These are phyloP conservation scores for Graptemys geographica DNA, from an alignment of 2,797 vertebrate species.

Conservation along the genomic window DNA sequence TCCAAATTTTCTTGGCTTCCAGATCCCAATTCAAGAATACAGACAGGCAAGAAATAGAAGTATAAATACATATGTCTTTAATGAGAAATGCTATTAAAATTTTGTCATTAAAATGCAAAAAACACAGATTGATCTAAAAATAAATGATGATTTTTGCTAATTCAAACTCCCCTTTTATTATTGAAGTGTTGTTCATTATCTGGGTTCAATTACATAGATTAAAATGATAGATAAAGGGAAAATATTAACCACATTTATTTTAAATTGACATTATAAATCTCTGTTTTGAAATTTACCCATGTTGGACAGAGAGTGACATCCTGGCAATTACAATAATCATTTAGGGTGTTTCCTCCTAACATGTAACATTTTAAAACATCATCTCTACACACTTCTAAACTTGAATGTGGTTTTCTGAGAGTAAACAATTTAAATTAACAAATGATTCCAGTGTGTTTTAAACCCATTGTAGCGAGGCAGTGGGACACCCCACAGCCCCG, in stretches of 20 bases:
- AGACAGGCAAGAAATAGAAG: neutral
- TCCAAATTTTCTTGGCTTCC: neutral
- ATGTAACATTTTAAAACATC: slow-evolving; percentile 68
- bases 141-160: slow-evolving; percentile 12
- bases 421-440: slow-evolving; percentile 70
- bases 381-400: slow-evolving; percentile 52
- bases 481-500: too few relatives aligned
- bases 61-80: neutral
- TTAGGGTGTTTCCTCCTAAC: slow-evolving; percentile 29
- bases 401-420: slow-evolving; percentile 58
- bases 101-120: neutral
- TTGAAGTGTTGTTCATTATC: slow-evolving; percentile 19
- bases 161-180: neutral
- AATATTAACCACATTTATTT: slow-evolving; percentile 48
- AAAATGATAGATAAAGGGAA: slow-evolving; percentile 48
- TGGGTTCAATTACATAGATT: slow-evolving; percentile 14
- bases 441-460: slow-evolving; percentile 65
- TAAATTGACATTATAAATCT: slow-evolving; percentile 30
- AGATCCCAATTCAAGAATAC: neutral
- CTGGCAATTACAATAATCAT: slow-evolving; percentile 46
- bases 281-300: slow-evolving; percentile 62
- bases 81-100: neutral
- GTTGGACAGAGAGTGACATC: slow-evolving; percentile 31
- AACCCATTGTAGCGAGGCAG: neutral
- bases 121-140: neutral